Evolutionary conservation across 2,888 invertebrate genomes (phyloP).

Genomic region (Brachyopa scutellaris): DNA sequence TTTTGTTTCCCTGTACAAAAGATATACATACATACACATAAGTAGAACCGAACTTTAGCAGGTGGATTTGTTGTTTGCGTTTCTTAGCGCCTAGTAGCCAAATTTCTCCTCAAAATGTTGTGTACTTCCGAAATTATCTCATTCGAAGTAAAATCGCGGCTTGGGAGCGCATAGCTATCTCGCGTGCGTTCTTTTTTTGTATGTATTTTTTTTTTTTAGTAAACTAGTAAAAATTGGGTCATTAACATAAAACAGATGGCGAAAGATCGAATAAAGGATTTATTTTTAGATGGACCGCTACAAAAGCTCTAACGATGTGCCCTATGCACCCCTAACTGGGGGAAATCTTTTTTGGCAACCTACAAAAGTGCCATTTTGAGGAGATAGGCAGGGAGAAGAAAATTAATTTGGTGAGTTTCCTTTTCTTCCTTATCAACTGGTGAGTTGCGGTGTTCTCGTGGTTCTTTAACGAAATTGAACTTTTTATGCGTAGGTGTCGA

Average conservation of each 20-base stretch:
- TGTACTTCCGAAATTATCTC: constrained; percentile 28
- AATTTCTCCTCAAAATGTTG: constrained; percentile 51
- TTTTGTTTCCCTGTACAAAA: constrained; percentile 9
- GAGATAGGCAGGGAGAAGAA: neutral
- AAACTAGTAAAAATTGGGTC: neutral
- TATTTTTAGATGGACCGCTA: neutral
- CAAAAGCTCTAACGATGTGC: neutral
- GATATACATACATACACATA: too few species aligned
- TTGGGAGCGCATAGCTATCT: neutral
- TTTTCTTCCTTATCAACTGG: neutral
- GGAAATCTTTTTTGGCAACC: neutral
- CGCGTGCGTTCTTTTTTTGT: neutral
- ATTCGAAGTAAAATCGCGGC: neutral
- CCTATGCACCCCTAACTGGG: neutral
- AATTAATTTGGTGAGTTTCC: constrained; percentile 20
- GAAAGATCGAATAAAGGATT: neutral
- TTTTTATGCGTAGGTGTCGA: constrained; percentile 6
- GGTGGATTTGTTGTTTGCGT: constrained; percentile 11
- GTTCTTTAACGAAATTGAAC: constrained; percentile 22
- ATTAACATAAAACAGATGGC: constrained; percentile 17
- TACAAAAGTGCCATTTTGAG: too few species aligned
- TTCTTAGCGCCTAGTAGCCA: constrained; percentile 54
- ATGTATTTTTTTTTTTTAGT: constrained; percentile 1
- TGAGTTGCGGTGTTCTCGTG: neutral
- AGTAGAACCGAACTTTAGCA: constrained; percentile 1